These are phyloP conservation scores for Ailuropoda melanoleuca DNA, from an alignment of 2,113 vertebrate genomes.

Conservation along the genomic window DNA sequence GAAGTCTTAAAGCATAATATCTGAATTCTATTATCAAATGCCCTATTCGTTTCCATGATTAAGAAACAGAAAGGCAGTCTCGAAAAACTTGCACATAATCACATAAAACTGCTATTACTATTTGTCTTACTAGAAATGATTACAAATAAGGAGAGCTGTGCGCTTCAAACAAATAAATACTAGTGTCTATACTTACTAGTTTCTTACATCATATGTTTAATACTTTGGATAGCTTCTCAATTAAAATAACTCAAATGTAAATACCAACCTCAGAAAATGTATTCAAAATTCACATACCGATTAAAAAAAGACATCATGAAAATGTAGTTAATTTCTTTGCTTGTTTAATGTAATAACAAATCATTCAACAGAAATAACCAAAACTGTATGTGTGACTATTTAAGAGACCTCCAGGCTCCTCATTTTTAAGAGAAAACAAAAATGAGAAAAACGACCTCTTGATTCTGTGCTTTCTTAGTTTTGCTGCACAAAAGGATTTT, in stretches of 20 bases:
- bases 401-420: neutral
- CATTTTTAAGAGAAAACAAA: slow-evolving; percentile 25
- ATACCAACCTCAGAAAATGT: neutral
- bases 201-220: slow-evolving; percentile 20
- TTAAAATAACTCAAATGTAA: slow-evolving; percentile 61
- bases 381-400: neutral
- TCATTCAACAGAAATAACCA: neutral
- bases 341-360: slow-evolving; percentile 50
- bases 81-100: neutral
- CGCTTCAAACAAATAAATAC: slow-evolving; percentile 46
- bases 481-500: neutral
- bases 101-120: slow-evolving; percentile 42
- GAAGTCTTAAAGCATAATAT: slow-evolving; percentile 63
- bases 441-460: neutral
- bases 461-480: slow-evolving; percentile 3
- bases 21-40: slow-evolving; percentile 55
- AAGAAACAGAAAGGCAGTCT: slow-evolving; percentile 59
- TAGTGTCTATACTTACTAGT: neutral
- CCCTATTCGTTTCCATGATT: slow-evolving; percentile 47
- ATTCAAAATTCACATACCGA: slow-evolving; percentile 19
- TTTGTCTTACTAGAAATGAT: slow-evolving; percentile 52
- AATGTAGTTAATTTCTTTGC: slow-evolving; percentile 37
- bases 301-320: neutral
- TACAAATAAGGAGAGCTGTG: neutral
- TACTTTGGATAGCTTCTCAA: neutral